Base-by-base conservation (phyloP, 1,140 invertebrate genomes). In the Drosophila azteca region DNA sequence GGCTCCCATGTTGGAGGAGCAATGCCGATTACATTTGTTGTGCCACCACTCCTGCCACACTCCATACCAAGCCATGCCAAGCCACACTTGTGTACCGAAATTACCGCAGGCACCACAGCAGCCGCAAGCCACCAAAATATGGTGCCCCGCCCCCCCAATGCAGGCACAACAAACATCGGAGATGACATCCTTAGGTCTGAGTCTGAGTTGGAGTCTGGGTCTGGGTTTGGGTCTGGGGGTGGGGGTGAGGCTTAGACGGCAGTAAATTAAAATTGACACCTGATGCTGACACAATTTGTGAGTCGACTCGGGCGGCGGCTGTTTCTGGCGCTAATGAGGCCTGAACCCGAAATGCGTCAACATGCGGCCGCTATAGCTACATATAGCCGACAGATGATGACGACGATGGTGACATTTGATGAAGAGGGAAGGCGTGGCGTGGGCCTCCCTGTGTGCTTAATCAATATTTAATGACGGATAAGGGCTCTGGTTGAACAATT, bases 251-350 rank as follows among this genome's bases (percentile, higher is more conserved):
- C 29, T 29, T 31, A 35, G 31, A 49, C 59, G 53, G 77, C 59
- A 74, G 57, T 87, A 85, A 85, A 85, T 85, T 87, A 87, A 87
- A 81, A 87, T 81, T 87, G 81, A 85, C 81, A 85, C 81, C 82
- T 85, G 82, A 84, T 85, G 81, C 61, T 84, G 76, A 59, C 61
- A 75, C 71, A 75, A 66, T 75, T 74, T 66, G 71, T 66, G 71
- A 49, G 70, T 67, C 55, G 24, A 31, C 49, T 68, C 54, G 60
- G 49, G 41, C 64, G 52, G 43, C 64, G 52, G 43, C 44, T 77
- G 35, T 39, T 39, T 60, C 62, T 43, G 57, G 44, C 71, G 76
- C 58, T 84, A 84, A 84, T 84, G 73, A 87, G 73, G 82, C 73
- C 82, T 77, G 73, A 87, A 84, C 87, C 73, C 82, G 44, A 77